Conservation (phyloP, 2,888 invertebrate genomes). For the Mesodorylaimus sp. region DNA sequence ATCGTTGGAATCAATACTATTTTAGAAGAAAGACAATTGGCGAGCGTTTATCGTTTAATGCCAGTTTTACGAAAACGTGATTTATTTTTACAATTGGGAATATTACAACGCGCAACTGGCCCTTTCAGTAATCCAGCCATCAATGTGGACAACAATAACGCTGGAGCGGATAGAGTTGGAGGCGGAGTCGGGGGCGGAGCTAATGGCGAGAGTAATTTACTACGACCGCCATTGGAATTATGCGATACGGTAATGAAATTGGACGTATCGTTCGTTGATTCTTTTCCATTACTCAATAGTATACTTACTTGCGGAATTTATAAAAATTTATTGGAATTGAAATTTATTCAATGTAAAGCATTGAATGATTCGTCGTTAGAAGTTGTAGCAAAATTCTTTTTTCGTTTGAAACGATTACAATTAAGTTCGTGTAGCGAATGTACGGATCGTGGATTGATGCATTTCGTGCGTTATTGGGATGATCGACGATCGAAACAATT, state of each 20-base stretch:
- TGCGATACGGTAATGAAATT: background rate
- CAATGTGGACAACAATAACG: no score
- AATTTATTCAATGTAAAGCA: background rate
- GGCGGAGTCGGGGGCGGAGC: background rate
- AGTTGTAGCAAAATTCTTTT: no score
- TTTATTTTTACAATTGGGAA: background rate
- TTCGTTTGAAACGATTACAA: no score
- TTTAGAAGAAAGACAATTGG: background rate
- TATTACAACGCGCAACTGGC: background rate
- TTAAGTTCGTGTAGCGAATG: no score
- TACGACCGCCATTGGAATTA: background rate
- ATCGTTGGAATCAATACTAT: background rate
- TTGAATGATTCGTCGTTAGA: no score
- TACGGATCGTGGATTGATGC: background rate
- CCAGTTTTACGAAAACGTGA: background rate
- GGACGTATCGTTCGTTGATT: background rate
- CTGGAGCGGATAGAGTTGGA: background rate
- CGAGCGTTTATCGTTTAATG: background rate
- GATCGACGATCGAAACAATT: background rate
- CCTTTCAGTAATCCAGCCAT: no score
- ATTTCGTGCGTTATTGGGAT: background rate
- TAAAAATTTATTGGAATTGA: background rate
- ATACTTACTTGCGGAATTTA: background rate
- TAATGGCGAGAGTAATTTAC: background rate
- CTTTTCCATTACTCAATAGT: background rate